phyloP scores from a whole-genome alignment of 1,140 invertebrate genomes.

The Radopholus similis region DNA sequence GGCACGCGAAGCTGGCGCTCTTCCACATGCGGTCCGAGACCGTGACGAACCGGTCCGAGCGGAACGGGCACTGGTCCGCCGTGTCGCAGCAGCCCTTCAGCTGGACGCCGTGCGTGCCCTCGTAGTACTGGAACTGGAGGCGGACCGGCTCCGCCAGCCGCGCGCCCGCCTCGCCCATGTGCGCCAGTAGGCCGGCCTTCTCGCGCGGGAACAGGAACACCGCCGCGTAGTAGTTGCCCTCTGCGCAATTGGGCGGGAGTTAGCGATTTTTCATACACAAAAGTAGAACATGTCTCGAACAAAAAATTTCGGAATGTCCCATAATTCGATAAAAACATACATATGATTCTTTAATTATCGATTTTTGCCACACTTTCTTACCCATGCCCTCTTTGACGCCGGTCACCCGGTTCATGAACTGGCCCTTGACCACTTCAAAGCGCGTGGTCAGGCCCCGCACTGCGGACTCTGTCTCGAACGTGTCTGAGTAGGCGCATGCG shows the following conservation, averaged over 20 bases:
- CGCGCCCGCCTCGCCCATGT: slow-evolving; percentile 23
- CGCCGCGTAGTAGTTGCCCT: slow-evolving; percentile 58
- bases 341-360: too few species aligned
- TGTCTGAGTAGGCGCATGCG: slow-evolving; percentile 54
- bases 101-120: slow-evolving; percentile 59
- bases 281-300: background rate
- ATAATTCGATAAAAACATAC: too few species aligned
- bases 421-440: slow-evolving; percentile 57
- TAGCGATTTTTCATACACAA: slow-evolving; percentile 11
- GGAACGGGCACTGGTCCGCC: slow-evolving; percentile 54
- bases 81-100: slow-evolving; percentile 49
- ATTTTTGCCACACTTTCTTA: slow-evolving; percentile 29
- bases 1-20: slow-evolving; percentile 52
- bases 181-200: slow-evolving; percentile 52
- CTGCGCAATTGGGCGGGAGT: slow-evolving; percentile 25
- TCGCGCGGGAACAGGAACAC: slow-evolving; percentile 57
- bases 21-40: slow-evolving; percentile 58
- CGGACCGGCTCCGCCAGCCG: slow-evolving; percentile 36
- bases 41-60: slow-evolving; percentile 57
- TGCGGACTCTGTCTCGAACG: slow-evolving; percentile 46
- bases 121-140: slow-evolving; percentile 57
- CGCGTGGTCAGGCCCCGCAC: slow-evolving; percentile 53
- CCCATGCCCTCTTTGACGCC: slow-evolving; percentile 53
- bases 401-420: slow-evolving; percentile 60
- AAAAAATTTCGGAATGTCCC: background rate